Percentiles rank a stretch among this genome's conserved stretches.
Conservation (phyloP, 2,113 vertebrate species). For the Meriones unguiculatus region DNA sequence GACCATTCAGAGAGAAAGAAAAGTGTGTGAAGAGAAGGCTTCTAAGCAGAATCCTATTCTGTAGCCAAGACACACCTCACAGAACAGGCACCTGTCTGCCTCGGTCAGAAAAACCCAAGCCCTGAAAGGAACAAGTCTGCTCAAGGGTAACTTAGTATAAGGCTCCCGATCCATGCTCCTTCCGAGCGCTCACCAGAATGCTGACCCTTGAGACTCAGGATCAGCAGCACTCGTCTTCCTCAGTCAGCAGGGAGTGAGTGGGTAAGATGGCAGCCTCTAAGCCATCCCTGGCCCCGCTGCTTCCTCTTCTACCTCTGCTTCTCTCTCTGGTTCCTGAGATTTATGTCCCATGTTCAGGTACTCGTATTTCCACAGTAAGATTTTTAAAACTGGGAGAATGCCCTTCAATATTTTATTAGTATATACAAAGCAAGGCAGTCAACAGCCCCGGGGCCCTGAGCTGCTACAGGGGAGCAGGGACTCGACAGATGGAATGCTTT, state of each 20-base stretch:
- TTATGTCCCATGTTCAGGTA: background rate
- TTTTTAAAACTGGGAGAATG: constrained; percentile 23
- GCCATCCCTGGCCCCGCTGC: background rate
- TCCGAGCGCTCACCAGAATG: background rate
- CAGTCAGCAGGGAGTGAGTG: background rate
- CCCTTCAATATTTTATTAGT: constrained; percentile 53
- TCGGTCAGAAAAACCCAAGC: background rate
- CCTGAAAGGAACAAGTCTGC: background rate
- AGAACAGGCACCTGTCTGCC: background rate
- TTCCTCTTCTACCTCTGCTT: background rate
- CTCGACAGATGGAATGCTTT: background rate
- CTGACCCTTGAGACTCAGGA: background rate
- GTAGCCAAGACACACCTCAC: background rate
- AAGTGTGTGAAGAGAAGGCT: background rate
- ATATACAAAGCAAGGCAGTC: constrained; percentile 7
- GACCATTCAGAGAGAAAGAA: no score
- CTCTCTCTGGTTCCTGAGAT: background rate
- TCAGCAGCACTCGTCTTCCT: background rate
- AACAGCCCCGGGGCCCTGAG: background rate
- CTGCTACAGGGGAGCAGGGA: background rate
- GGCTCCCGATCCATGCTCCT: background rate
- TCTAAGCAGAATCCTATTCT: background rate
- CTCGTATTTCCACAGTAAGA: background rate
- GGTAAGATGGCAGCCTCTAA: background rate
- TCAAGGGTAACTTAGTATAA: background rate